Evolutionary conservation across 2,888 invertebrate genomes (phyloP).

Genomic region (Xiphydria camelus): DNA sequence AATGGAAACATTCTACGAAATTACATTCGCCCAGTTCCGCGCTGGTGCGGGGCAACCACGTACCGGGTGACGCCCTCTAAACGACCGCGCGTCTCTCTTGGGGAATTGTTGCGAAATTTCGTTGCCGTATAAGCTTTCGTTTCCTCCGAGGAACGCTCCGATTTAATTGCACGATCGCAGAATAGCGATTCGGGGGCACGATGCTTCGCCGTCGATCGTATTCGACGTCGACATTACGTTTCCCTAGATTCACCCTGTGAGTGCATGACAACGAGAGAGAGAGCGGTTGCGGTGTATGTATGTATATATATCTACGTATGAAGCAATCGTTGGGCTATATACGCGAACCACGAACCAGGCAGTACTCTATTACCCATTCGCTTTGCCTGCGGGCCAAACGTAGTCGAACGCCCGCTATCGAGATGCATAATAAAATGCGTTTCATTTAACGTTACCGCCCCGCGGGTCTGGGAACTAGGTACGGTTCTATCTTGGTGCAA

Average conservation of each 20-base stretch:
- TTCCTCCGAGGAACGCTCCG: no score
- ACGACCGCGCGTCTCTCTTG: conserved; percentile 3
- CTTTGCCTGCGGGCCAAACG: conserved; percentile 23
- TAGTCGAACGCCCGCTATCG: conserved; percentile 25
- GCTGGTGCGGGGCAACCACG: conserved; percentile 15
- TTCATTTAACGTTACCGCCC: conserved; percentile 26
- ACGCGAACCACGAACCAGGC: conserved; percentile 36
- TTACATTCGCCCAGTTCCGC: conserved; percentile 41
- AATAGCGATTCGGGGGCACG: no score
- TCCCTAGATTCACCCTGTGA: conserved; percentile 14
- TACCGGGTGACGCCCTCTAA: conserved; percentile 25
- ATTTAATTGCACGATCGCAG: no score
- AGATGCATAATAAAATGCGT: conserved; percentile 34
- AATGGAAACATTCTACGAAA: conserved; percentile 49
- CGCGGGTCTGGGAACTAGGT: no score
- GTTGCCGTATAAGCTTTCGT: no score
- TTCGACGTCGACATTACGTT: no score
- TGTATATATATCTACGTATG: no score
- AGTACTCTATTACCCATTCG: conserved; percentile 30
- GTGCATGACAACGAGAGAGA: conserved; percentile 15
- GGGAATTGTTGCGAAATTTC: background rate
- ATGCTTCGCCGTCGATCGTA: no score
- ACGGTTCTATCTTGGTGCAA: conserved; percentile 21
- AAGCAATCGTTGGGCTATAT: conserved; percentile 41
- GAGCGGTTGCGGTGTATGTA: no score